Base-by-base conservation (phyloP, 2,113 vertebrate species). In the Catagonus wagneri region DNA sequence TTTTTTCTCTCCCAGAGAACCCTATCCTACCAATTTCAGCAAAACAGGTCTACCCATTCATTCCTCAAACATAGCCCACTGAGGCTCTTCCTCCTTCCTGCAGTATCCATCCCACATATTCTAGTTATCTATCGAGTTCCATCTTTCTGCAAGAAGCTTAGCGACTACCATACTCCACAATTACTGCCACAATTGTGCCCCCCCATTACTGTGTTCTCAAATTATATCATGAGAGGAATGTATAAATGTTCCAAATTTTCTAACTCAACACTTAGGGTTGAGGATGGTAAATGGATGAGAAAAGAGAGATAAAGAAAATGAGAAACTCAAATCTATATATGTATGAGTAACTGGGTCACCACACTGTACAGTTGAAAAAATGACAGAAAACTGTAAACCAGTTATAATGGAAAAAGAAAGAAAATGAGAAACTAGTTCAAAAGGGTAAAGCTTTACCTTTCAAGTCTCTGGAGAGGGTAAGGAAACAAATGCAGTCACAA, bases 361-460 rank as follows among this genome's bases (percentile, higher is more conserved):
- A n/a, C n/a, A n/a, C n/a, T n/a, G n/a, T n/a, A n/a, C n/a, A n/a
- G n/a, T n/a, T n/a, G n/a, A n/a, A n/a, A n/a, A n/a, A n/a, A n/a
- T n/a, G n/a, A n/a, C n/a, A n/a, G n/a, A n/a, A n/a, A n/a, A n/a
- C n/a, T n/a, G n/a, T n/a, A n/a, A n/a, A n/a, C n/a, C n/a, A n/a
- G n/a, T n/a, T n/a, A n/a, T n/a, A 68, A 89, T 14, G 13, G 25
- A 54, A 87, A 66, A n/a, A 87, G 16, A 76, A 86, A 71, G 50
- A 34, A 95, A 83, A 95, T 36, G 17, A 44, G 29, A 69, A 94
- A 69, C 20, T 27, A 78, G 34, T 58, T 89, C 63, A 88, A 92
- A 83, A 19, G 22, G 1, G 19, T 58, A 71, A 84, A 68, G 2
- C 3, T 80, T 74, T 93, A 36, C 34, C 13, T 86, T 89, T 91